Conservation (phyloP, 2,888 invertebrate genomes). For the Polymixis flavicincta region DNA sequence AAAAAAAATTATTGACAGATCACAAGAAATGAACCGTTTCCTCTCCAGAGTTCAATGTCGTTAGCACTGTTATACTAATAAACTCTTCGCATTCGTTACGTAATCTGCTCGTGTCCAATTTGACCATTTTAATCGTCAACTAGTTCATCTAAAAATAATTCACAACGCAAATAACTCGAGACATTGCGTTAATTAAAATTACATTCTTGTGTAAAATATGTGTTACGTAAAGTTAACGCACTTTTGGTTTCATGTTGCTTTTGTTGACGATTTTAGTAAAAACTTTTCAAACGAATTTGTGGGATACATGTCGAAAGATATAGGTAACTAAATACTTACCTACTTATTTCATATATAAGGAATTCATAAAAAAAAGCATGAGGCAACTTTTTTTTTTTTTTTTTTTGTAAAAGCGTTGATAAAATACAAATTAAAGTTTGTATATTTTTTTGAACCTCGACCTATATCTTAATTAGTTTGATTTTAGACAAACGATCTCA, state of each 20-base stretch:
- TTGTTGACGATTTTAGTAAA: background rate
- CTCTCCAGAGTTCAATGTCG: conserved; percentile 55
- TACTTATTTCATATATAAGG: background rate
- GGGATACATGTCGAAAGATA: background rate
- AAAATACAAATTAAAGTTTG: background rate
- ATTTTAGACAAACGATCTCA: background rate
- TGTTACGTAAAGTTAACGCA: conserved; percentile 18
- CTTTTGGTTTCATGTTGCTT: conserved; percentile 10
- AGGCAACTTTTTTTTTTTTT: too few species aligned
- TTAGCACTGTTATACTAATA: conserved; percentile 43
- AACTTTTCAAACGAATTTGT: background rate
- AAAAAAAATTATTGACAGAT: conserved; percentile 33
- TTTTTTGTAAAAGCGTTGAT: too few species aligned
- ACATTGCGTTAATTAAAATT: conserved; percentile 51
- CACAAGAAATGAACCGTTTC: conserved; percentile 33
- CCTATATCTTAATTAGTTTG: background rate
- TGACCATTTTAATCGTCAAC: conserved; percentile 56
- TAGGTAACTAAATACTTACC: too few species aligned
- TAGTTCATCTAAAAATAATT: conserved; percentile 61
- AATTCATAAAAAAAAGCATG: background rate
- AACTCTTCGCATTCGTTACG: conserved; percentile 54
- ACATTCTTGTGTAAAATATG: conserved; percentile 35
- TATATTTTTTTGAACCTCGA: background rate
- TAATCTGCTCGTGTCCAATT: conserved; percentile 59
- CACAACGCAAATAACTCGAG: conserved; percentile 50